Percentiles rank a stretch among this genome's conserved stretches.
phyloP scores from a whole-genome alignment of 2,113 vertebrate genomes.

The Microtus ochrogaster region DNA sequence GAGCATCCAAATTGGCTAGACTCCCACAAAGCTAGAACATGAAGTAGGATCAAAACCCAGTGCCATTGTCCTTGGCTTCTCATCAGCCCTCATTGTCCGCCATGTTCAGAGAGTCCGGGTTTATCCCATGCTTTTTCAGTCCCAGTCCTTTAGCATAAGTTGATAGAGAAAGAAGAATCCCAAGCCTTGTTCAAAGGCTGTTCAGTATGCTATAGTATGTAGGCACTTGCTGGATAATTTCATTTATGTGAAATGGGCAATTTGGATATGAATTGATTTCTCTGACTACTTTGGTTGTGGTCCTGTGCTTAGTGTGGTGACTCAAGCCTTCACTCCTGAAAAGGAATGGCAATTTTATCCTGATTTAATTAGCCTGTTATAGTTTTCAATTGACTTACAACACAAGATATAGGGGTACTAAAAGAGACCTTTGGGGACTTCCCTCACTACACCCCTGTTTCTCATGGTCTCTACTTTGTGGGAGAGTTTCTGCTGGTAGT shows the following conservation, averaged over 20 bases:
- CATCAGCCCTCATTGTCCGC: too few relatives aligned
- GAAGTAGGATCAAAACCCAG: too few relatives aligned
- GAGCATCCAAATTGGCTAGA: too few relatives aligned
- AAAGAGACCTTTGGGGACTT: not conserved
- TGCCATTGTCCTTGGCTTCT: too few relatives aligned
- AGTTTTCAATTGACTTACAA: constrained; percentile 2
- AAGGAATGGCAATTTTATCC: not conserved
- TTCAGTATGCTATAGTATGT: too few relatives aligned
- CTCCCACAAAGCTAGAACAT: too few relatives aligned
- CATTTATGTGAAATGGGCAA: not conserved
- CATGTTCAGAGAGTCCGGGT: too few relatives aligned
- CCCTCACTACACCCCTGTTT: not conserved
- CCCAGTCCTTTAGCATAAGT: not conserved
- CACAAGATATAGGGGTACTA: not conserved
- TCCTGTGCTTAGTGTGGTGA: not conserved
- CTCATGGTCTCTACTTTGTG: not conserved
- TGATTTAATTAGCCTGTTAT: not conserved
- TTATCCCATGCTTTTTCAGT: too few relatives aligned
- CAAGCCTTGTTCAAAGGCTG: not conserved
- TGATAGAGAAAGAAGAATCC: not conserved
- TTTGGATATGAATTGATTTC: not conserved
- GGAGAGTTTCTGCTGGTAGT: not conserved
- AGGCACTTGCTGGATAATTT: not conserved
- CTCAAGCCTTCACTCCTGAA: not conserved
- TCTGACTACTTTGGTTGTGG: not conserved